These are phyloP conservation scores for Chelidonichthys spinosus DNA, from an alignment of 2,797 vertebrate genomes.

Conservation along the genomic window DNA sequence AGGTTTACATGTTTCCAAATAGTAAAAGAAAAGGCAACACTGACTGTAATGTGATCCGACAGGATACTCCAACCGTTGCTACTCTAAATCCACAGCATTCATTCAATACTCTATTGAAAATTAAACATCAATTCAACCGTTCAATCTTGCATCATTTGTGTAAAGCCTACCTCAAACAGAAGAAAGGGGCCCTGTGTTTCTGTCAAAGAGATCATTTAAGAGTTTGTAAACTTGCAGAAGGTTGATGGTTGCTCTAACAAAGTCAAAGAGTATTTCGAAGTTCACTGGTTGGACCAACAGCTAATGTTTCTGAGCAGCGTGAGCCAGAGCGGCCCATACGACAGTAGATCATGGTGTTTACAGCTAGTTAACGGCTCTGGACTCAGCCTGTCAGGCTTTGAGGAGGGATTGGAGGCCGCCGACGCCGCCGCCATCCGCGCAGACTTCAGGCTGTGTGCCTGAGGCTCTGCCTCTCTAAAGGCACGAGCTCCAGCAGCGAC, in stretches of 20 bases:
- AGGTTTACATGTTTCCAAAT: not conserved
- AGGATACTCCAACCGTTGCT: too few species aligned
- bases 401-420: constrained; percentile 42
- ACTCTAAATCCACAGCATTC: too few species aligned
- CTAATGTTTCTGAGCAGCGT: constrained; percentile 36
- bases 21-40: too few species aligned
- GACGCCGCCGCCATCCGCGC: constrained; percentile 27
- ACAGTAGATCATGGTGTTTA: constrained; percentile 57
- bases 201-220: not conserved
- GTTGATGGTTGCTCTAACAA: constrained; percentile 16
- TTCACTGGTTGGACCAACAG: constrained; percentile 49
- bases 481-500: constrained; percentile 24
- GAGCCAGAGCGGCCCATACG: constrained; percentile 34
- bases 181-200: not conserved
- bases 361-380: constrained; percentile 52
- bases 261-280: constrained; percentile 31
- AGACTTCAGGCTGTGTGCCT: constrained; percentile 43
- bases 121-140: too few species aligned
- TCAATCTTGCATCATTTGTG: not conserved
- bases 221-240: constrained; percentile 11
- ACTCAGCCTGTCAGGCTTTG: constrained; percentile 37
- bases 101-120: too few species aligned
- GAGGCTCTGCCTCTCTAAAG: constrained; percentile 19
- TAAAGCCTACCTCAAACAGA: not conserved
- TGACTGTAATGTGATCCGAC: too few species aligned